These are phyloP conservation scores for Anneissia japonica DNA, from an alignment of 35 echinoderm and acorn worm species.

Conservation along the genomic window DNA sequence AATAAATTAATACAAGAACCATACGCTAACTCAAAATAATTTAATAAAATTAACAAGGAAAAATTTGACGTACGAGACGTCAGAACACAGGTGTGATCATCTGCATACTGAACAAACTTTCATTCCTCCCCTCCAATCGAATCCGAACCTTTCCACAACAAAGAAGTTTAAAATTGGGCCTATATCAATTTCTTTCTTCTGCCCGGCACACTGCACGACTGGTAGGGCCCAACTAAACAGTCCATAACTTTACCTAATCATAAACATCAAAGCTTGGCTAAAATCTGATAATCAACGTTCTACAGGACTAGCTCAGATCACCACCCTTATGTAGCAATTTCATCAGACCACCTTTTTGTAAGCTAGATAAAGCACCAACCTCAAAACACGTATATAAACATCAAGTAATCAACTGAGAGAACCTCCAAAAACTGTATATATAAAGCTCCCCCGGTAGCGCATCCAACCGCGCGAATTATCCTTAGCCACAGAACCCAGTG, in stretches of 20 bases:
- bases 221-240: constrained; percentile 16
- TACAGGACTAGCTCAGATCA: constrained; percentile 14
- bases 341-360: constrained; percentile 13
- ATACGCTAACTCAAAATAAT: too few relatives aligned
- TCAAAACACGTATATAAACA: constrained; percentile 4
- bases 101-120: neutral
- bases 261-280: constrained; percentile 11
- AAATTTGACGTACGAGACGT: neutral
- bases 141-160: neutral
- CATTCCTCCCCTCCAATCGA: neutral
- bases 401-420: constrained; percentile 5
- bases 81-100: neutral
- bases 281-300: constrained; percentile 55
- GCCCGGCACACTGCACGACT: neutral
- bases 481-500: neutral
- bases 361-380: neutral
- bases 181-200: too few relatives aligned
- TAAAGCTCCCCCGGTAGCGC: constrained; percentile 13
- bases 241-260: constrained; percentile 21
- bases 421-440: neutral
- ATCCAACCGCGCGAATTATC: neutral
- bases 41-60: too few relatives aligned
- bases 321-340: constrained; percentile 21
- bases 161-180: constrained; percentile 18
- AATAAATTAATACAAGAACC: too few relatives aligned